These are phyloP conservation scores for Hypomecis atomaria DNA, from an alignment of 2,888 invertebrate species.

Conservation along the genomic window DNA sequence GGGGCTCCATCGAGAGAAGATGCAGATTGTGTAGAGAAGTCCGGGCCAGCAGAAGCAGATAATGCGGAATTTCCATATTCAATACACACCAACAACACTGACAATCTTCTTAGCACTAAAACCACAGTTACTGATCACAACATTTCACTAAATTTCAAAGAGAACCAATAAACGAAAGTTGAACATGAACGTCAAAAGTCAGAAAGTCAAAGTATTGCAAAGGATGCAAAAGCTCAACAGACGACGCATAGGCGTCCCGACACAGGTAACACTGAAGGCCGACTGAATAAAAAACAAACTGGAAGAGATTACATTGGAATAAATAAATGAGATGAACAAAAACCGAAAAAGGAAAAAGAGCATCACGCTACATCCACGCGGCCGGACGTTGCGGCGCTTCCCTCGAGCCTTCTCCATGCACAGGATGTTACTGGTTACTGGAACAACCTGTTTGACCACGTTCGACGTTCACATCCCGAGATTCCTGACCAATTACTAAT, in stretches of 20 bases:
- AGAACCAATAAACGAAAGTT: constrained; percentile 6
- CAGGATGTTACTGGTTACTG: constrained; percentile 69
- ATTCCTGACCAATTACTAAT: constrained; percentile 44
- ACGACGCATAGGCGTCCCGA: constrained; percentile 75
- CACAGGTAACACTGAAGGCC: constrained; percentile 84
- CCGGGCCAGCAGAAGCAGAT: constrained; percentile 74
- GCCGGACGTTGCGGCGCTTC: constrained; percentile 85
- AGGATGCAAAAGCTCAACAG: constrained; percentile 56
- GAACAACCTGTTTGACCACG: constrained; percentile 55
- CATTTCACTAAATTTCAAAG: constrained; percentile 29
- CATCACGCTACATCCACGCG: constrained; percentile 83
- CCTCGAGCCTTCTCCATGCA: constrained; percentile 72
- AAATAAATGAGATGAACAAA: constrained; percentile 85
- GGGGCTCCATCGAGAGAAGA: constrained; percentile 76
- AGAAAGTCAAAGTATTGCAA: constrained; percentile 43
- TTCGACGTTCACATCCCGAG: constrained; percentile 37
- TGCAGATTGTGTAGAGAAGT: constrained; percentile 69
- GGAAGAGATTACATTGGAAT: constrained; percentile 85
- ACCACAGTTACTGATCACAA: constrained; percentile 32
- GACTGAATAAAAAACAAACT: constrained; percentile 85
- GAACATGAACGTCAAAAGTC: constrained; percentile 3
- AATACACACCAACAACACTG: constrained; percentile 56
- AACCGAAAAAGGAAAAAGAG: constrained; percentile 79
- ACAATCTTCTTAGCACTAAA: constrained; percentile 49
- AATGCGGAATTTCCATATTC: constrained; percentile 82